Base-by-base conservation (phyloP, 37 sponge, comb jelly and placozoan genomes). In the Hexactinellida sp. region DNA sequence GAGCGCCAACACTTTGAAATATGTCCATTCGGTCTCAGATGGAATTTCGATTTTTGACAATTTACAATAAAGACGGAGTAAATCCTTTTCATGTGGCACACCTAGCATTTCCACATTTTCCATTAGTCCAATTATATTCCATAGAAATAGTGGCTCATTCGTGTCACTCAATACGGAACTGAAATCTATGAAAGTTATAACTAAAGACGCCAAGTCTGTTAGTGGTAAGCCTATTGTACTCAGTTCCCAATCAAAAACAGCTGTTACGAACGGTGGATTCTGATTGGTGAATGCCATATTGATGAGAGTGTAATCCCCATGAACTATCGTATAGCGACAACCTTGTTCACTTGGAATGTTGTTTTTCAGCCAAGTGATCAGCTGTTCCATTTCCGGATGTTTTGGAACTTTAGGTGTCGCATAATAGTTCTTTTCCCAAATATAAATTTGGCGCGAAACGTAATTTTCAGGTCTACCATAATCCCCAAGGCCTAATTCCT, bases 241-340 rank as follows among this genome's bases (percentile, higher is more conserved):
- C 82, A 94, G 37, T 54, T 94, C 94, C 94, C 94, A 94, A 92
- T 94, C 94, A 39, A 94, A 55, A 54, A 94, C 94, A 38, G 92
- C 94, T 36, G 90, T 37, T 38, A 94, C 92, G n/a, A 89, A 54
- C 37, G 94, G 92, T 92, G 91, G 83, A 0, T 82, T 36, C 34
- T 38, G 36, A 37, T 87, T 19, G 35, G 37, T 36, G 23, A 94
- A 90, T 16, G 92, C 86, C n/a, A 94, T 28, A 71, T 94, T 94
- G 23, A 89, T 92, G 21, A 90, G 19, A n/a, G 88, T 84, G 39
- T 54, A 94, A 87, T 94, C 94, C 5, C 94, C 94, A 88, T 94
- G 94, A 19, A 94, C 91, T 38, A 94, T 88, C 10, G 76, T 63
- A n/a, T 63, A 63, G 76, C 76, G 76, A 63, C 76, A 63, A 10